Conservation (phyloP, 2,113 vertebrate genomes). For the Nycticebus coucang region DNA sequence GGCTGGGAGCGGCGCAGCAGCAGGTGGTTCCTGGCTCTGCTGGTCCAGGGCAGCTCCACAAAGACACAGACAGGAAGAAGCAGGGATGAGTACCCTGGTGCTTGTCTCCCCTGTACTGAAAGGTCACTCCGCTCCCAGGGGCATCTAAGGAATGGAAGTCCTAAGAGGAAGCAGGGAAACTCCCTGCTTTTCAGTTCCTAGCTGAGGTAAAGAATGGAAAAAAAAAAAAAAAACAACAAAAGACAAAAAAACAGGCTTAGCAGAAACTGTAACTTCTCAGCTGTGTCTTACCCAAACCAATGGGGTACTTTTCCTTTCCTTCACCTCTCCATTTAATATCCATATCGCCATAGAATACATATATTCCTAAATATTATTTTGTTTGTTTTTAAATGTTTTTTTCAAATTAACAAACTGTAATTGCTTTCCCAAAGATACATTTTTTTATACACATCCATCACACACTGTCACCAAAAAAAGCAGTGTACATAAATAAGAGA, state of each 20-base stretch:
- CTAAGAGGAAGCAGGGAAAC: neutral
- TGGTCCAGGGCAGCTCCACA: neutral
- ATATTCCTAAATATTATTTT: neutral
- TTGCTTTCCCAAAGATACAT: slow-evolving; percentile 91
- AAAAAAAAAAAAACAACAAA: neutral
- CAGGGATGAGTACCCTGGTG: neutral
- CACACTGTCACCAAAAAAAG: slow-evolving; percentile 90
- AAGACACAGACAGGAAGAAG: neutral
- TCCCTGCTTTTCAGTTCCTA: neutral
- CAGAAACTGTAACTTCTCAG: neutral
- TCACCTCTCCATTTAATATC: neutral
- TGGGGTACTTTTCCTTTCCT: neutral
- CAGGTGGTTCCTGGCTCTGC: fast-evolving
- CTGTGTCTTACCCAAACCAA: neutral
- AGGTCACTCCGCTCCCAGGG: neutral
- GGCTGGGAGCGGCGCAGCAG: neutral
- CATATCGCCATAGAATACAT: neutral
- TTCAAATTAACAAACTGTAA: slow-evolving; percentile 91
- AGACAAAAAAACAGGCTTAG: neutral
- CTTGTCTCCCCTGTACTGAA: neutral
- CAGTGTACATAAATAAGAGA: slow-evolving; percentile 90
- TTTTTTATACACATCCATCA: slow-evolving; percentile 90
- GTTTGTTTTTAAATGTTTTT: neutral
- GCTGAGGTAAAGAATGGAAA: neutral
- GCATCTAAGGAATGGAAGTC: neutral